Evolutionary conservation across 2,888 invertebrate genomes (phyloP).

Genomic region (Macrosoma leucophasiata): DNA sequence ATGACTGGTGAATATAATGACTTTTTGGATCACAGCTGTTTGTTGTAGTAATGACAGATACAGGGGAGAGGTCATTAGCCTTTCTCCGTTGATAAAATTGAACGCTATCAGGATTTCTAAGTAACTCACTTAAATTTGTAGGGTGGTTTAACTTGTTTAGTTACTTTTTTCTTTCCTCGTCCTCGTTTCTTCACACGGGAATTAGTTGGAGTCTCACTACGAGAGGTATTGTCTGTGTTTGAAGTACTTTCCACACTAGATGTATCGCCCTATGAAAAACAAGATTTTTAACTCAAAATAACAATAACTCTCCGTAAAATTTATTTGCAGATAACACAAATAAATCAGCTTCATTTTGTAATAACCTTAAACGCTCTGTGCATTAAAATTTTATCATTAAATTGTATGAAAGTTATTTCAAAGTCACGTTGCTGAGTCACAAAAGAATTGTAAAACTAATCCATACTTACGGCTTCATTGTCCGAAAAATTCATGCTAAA

Average conservation of each 20-base stretch:
- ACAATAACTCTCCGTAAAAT: not conserved
- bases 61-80: not conserved
- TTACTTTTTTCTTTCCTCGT: slow-evolving; percentile 76
- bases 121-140: slow-evolving; percentile 83
- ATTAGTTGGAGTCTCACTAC: slow-evolving; percentile 88
- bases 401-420: slow-evolving; percentile 23
- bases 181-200: slow-evolving; percentile 74
- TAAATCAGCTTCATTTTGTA: too few relatives aligned
- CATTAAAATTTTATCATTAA: slow-evolving; percentile 5
- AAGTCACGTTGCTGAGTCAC: slow-evolving; percentile 25
- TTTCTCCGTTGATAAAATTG: not conserved
- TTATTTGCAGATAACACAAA: not conserved
- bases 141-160: slow-evolving; percentile 81
- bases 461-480: slow-evolving; percentile 65
- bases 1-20: too few relatives aligned
- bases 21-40: too few relatives aligned
- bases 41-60: not conserved
- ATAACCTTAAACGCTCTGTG: too few relatives aligned
- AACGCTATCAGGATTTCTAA: not conserved
- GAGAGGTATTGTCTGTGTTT: slow-evolving; percentile 85
- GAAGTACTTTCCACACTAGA: slow-evolving; percentile 88
- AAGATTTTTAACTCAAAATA: slow-evolving; percentile 4
- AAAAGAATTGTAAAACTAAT: slow-evolving; percentile 14
- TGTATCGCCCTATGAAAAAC: slow-evolving; percentile 77
- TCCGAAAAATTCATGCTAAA: slow-evolving; percentile 60